Base-by-base conservation (phyloP, 2,888 invertebrate genomes). In the Lycocerus yunnanus region DNA sequence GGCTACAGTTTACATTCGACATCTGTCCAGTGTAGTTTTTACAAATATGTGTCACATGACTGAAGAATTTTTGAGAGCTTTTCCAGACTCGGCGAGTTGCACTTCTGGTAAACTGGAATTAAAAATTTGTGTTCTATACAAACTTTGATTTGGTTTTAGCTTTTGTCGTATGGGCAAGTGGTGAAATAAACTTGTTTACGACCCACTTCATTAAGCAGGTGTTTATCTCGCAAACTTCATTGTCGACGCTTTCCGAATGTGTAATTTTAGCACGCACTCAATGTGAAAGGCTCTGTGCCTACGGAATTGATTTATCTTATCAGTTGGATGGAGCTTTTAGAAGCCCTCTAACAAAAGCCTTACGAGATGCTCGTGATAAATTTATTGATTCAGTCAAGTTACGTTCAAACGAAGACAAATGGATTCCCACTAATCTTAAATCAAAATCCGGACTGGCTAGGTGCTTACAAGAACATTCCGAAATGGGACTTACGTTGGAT, bases 121-220 rank as follows among this genome's bases (percentile, higher is more conserved):
- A 16, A 13, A 68, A 13, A 67, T 78, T 75, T 72, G 20, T 20
- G 61, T 58, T 15, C 18, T 63, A 63, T 67, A 15, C 58, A 16
- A 16, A 20, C 10, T 21, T 16, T 11, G 18, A 68, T 71, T 75
- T 68, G 58, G 58, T 74, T 68, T 66, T 84, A 93, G 94, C 93
- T 71, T 93, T 97, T 80, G 92, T 97, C 77, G 95, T 97, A 5
- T 98, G 98, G 98, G 94, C 95, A 79, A 95, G 95, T 83, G 91
- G 92, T 78, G 95, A 96, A 88, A 88, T 96, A 73, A 93, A 93
- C 81, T 90, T 93, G 81, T 91, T 96, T 83, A 93, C 94, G 81
- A 92, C 92, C 80, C 94, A 95, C 87, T 90, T 96, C 81, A 92
- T 94, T 69, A 94, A 95, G 83, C 95, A 97, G 87, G 93, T 97